Percentiles rank a stretch among this genome's conserved stretches.
Conservation (phyloP, 2,888 invertebrate species). For the Tipula helvola region DNA sequence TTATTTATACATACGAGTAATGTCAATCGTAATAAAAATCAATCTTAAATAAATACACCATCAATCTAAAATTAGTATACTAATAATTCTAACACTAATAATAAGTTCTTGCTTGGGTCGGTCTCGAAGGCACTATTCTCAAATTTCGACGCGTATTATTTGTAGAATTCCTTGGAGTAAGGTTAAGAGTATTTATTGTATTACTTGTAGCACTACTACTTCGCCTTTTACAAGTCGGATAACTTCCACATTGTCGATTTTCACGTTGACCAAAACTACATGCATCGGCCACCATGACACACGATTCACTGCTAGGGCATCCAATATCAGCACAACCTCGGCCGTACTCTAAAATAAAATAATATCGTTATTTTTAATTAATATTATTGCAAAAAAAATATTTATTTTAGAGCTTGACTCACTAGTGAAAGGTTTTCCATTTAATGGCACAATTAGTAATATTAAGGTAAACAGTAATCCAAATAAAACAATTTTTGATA, state of each 20-base stretch:
- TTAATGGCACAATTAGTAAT: not conserved
- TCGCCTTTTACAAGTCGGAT: slow-evolving; percentile 52
- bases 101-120: not conserved
- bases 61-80: not conserved
- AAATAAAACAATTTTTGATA: not conserved
- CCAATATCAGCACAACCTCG: slow-evolving; percentile 67
- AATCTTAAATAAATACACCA: not conserved
- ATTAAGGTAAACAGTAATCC: not conserved
- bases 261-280: slow-evolving; percentile 49
- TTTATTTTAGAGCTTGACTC: not conserved
- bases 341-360: slow-evolving; percentile 52
- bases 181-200: not conserved
- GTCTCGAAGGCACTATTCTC: not conserved
- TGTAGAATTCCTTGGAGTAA: not conserved
- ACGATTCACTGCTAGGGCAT: slow-evolving; percentile 56
- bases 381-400: not conserved
- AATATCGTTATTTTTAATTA: not conserved
- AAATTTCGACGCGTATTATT: not conserved
- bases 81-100: not conserved
- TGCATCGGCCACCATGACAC: slow-evolving; percentile 52
- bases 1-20: not conserved
- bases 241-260: slow-evolving; percentile 46
- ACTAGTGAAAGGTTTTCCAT: not conserved
- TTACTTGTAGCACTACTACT: not conserved
- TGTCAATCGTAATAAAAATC: not conserved